Evolutionary conservation across 2,888 invertebrate species (phyloP).

Genomic region (Hypselothyrea guttata): DNA sequence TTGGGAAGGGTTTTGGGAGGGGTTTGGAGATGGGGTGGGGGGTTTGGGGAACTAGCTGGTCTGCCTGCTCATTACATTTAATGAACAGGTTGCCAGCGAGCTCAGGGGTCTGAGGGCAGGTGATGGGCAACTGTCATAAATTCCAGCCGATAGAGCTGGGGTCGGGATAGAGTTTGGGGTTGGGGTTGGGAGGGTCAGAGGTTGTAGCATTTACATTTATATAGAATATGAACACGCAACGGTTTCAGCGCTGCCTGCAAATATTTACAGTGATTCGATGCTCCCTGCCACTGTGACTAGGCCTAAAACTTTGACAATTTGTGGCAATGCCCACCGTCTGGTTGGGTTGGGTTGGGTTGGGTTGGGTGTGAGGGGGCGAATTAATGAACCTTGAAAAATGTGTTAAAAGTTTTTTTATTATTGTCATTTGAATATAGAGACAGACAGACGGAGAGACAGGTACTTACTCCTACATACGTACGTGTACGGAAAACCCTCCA

Average conservation of each 20-base stretch:
- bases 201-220: conserved; percentile 71
- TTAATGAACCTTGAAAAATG: conserved; percentile 78
- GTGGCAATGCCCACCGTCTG: conserved; percentile 1
- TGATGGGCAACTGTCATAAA: conserved; percentile 73
- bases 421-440: conserved; percentile 45
- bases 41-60: conserved; percentile 29
- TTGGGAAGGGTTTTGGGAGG: conserved; percentile 2
- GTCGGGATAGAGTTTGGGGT: conserved; percentile 7
- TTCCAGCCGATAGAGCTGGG: conserved; percentile 32
- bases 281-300: conserved; percentile 3
- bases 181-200: conserved; percentile 11
- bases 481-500: neutral
- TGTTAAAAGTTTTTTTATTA: conserved; percentile 70
- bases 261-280: conserved; percentile 71
- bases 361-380: conserved; percentile 32
- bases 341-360: neutral
- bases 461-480: neutral
- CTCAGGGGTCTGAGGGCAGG: conserved; percentile 13
- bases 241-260: conserved; percentile 66
- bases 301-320: conserved; percentile 41
- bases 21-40: neutral
- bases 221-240: conserved; percentile 78
- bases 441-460: conserved; percentile 16
- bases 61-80: conserved; percentile 71
- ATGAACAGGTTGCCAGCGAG: conserved; percentile 53